These are phyloP conservation scores for Penaeus vannamei DNA, from an alignment of 1,140 invertebrate species.

Conservation along the genomic window DNA sequence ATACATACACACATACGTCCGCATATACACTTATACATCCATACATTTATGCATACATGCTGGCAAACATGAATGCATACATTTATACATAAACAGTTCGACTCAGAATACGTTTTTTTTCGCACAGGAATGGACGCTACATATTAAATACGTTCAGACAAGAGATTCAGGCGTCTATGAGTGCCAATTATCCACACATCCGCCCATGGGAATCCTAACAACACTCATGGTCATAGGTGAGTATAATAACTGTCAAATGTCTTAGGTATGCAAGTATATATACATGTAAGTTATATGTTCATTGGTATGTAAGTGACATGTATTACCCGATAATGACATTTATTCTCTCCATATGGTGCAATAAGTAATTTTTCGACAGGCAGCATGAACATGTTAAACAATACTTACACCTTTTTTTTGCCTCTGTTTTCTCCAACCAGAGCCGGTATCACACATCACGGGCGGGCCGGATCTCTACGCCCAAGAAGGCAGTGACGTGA, in stretches of 20 bases:
- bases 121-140: background rate
- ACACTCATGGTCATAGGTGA: too few relatives aligned
- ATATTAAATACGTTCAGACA: too few relatives aligned
- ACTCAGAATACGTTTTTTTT: background rate
- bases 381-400: too few relatives aligned
- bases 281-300: too few relatives aligned
- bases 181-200: background rate
- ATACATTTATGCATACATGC: slow-evolving; percentile 23
- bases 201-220: background rate
- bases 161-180: background rate
- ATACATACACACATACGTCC: slow-evolving; percentile 25
- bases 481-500: slow-evolving; percentile 56
- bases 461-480: slow-evolving; percentile 46
- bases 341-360: too few relatives aligned
- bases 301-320: too few relatives aligned
- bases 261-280: too few relatives aligned
- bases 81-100: background rate
- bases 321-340: too few relatives aligned
- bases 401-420: too few relatives aligned
- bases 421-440: background rate
- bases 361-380: too few relatives aligned
- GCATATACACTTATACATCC: slow-evolving; percentile 30
- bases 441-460: slow-evolving; percentile 52
- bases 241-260: too few relatives aligned
- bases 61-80: background rate